Evolutionary conservation across 2,797 vertebrate species (phyloP).

Genomic region (Benthosema pterotum): DNA sequence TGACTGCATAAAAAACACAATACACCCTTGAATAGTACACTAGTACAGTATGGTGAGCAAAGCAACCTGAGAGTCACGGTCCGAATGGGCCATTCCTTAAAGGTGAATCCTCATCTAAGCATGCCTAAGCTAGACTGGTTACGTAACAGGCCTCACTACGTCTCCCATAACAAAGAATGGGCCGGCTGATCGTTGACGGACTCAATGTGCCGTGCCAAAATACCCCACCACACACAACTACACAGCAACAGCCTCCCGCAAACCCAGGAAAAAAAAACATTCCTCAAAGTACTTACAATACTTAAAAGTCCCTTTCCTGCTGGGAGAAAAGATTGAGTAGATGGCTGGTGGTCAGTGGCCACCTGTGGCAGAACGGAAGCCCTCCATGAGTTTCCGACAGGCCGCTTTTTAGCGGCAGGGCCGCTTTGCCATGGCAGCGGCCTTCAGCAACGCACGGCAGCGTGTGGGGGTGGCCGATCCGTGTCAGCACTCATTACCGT

Average conservation of each 20-base stretch:
- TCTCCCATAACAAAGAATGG: conserved; percentile 46
- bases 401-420: conserved; percentile 30
- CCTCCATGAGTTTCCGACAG: conserved; percentile 30
- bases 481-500: conserved; percentile 75
- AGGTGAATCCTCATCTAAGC: conserved; percentile 26
- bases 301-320: conserved; percentile 31
- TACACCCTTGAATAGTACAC: conserved; percentile 55
- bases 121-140: conserved; percentile 24
- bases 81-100: conserved; percentile 35
- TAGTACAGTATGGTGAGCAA: conserved; percentile 14
- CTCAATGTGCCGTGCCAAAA: conserved; percentile 31
- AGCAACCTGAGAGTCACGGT: conserved; percentile 22
- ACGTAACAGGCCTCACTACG: conserved; percentile 40
- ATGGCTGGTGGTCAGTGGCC: conserved; percentile 48
- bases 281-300: conserved; percentile 3
- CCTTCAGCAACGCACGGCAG: conserved; percentile 40
- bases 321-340: conserved; percentile 50
- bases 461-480: conserved; percentile 41
- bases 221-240: conserved; percentile 16
- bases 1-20: conserved; percentile 21
- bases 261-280: conserved; percentile 8
- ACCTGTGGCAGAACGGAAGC: conserved; percentile 67
- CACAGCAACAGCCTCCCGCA: conserved; percentile 10
- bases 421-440: conserved; percentile 69
- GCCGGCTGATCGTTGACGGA: conserved; percentile 17